Percentiles rank a stretch among this genome's conserved stretches.
phyloP scores from a whole-genome alignment of 2,797 vertebrate genomes.

The Eospalax fontanierii region DNA sequence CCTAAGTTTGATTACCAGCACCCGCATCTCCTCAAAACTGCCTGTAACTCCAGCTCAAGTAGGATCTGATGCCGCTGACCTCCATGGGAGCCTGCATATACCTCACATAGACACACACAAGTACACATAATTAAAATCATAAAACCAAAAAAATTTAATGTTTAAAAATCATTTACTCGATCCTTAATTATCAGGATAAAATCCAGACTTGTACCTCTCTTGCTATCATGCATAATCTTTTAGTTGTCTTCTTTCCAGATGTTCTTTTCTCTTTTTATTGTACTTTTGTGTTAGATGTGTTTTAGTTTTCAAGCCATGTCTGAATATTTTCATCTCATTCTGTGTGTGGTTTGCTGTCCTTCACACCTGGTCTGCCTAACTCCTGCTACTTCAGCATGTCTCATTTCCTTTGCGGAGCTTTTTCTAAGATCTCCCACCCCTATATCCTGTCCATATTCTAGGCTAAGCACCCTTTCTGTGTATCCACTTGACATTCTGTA shows the following conservation, averaged over 20 bases:
- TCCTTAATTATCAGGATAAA: constrained; percentile 41
- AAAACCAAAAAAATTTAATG: neutral
- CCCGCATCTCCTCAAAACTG: neutral
- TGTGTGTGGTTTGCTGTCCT: neutral
- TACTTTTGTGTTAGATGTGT: neutral
- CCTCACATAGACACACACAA: neutral
- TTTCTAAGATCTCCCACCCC: neutral
- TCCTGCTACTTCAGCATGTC: constrained; percentile 34
- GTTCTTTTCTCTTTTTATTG: constrained; percentile 43
- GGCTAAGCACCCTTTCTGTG: neutral
- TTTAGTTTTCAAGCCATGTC: constrained; percentile 1
- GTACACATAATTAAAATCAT: too few species aligned
- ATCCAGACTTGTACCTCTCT: constrained; percentile 11
- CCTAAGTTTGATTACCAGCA: neutral
- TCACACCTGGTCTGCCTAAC: neutral
- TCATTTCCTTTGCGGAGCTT: constrained; percentile 33
- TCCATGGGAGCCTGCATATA: neutral
- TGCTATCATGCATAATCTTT: constrained; percentile 7
- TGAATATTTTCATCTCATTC: neutral
- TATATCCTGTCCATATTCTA: neutral
- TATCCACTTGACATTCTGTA: neutral
- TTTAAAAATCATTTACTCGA: constrained; percentile 12
- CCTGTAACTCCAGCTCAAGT: neutral
- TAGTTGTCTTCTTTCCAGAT: neutral
- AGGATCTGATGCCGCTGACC: neutral